Percentiles rank a stretch among this genome's conserved stretches.
phyloP scores from a whole-genome alignment of 1,140 invertebrate species.

The Drosophila orena region DNA sequence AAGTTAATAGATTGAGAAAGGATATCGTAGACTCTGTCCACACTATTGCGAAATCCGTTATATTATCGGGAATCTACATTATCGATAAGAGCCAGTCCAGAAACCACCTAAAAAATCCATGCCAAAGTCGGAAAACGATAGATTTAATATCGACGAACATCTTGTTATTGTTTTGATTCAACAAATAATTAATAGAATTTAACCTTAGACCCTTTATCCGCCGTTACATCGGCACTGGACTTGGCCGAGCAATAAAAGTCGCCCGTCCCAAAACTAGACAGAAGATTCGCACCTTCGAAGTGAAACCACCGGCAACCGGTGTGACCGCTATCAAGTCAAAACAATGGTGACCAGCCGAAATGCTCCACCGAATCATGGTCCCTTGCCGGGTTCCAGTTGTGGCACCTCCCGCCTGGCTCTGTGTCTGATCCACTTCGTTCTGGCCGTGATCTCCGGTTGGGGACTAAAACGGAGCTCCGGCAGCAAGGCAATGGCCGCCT shows the following conservation, averaged over 20 bases:
- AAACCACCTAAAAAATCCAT: too few relatives aligned
- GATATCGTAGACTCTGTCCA: too few relatives aligned
- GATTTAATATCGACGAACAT: too few relatives aligned
- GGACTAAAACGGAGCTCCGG: constrained; percentile 64
- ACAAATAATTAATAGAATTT: neutral
- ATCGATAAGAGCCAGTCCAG: too few relatives aligned
- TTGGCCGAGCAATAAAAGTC: neutral
- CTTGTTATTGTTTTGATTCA: neutral
- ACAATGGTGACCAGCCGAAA: constrained; percentile 2
- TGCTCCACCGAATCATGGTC: constrained; percentile 11
- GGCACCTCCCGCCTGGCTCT: constrained; percentile 55
- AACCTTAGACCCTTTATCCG: neutral
- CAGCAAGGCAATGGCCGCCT: constrained; percentile 46
- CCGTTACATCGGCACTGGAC: neutral
- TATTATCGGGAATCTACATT: too few relatives aligned
- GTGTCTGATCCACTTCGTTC: constrained; percentile 62
- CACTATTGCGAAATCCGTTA: too few relatives aligned
- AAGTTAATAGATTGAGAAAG: too few relatives aligned
- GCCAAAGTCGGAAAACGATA: too few relatives aligned
- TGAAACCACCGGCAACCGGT: constrained; percentile 3
- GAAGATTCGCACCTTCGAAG: neutral
- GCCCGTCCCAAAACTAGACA: neutral
- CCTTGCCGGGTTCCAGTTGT: neutral
- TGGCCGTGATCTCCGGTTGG: constrained; percentile 64
- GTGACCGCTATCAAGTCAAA: neutral